Conservation (phyloP, 2,888 invertebrate genomes). For the Taphrorychus bicolor region DNA sequence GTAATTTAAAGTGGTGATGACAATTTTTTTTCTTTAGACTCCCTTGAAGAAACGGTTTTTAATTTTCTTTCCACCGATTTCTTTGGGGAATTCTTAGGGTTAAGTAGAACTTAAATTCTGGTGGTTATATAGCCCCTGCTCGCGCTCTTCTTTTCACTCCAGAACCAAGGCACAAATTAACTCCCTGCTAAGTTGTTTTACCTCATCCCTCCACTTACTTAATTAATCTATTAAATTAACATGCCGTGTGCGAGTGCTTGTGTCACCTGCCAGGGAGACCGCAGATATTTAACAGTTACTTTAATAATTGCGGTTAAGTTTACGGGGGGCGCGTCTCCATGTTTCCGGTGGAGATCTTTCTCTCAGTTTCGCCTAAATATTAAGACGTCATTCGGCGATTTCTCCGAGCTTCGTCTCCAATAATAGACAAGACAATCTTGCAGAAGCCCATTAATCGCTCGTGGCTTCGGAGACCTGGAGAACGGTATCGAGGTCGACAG, state of each 20-base stretch:
- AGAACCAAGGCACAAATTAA: constrained; percentile 54
- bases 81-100: too few species aligned
- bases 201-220: constrained; percentile 59
- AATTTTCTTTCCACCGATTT: too few species aligned
- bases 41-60: too few species aligned
- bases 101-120: too few species aligned
- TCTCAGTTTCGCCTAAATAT: neutral
- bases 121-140: too few species aligned
- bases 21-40: too few species aligned
- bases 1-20: too few species aligned
- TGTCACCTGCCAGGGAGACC: constrained; percentile 51
- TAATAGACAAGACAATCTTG: constrained; percentile 5
- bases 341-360: too few species aligned
- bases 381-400: neutral
- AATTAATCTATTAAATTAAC: constrained; percentile 61
- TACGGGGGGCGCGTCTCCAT: too few species aligned
- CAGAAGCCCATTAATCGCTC: constrained; percentile 8
- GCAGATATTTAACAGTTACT: constrained; percentile 45
- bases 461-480: constrained; percentile 7
- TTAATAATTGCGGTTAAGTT: too few species aligned
- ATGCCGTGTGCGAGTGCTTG: constrained; percentile 55
- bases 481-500: constrained; percentile 39
- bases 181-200: constrained; percentile 59
- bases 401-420: neutral
- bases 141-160: neutral